These are phyloP conservation scores for Creontiades dilutus DNA, from an alignment of 2,888 invertebrate genomes.

Conservation along the genomic window DNA sequence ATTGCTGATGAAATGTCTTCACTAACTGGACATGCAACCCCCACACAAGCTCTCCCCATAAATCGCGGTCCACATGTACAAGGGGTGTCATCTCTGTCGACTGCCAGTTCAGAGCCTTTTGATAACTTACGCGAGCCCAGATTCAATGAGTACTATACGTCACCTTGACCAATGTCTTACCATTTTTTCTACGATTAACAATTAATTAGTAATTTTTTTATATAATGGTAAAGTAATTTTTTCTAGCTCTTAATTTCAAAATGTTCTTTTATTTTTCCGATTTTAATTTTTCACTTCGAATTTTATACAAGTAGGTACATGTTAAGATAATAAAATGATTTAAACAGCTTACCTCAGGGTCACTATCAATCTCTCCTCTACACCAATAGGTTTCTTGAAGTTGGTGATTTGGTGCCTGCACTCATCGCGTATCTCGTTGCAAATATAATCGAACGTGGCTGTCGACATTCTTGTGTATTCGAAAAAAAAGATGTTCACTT, in stretches of 20 bases:
- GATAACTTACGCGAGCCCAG: background rate
- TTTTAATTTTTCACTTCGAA: conserved; percentile 11
- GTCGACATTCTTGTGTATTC: background rate
- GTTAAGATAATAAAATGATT: conserved; percentile 12
- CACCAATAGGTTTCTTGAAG: conserved; percentile 3
- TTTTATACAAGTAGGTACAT: background rate
- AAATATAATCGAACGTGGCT: background rate
- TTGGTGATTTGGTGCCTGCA: conserved; percentile 28
- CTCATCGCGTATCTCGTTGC: conserved; percentile 13
- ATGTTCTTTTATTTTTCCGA: background rate
- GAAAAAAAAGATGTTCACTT: background rate
- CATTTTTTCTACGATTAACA: too few relatives aligned
- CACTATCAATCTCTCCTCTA: conserved; percentile 1
- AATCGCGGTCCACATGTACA: conserved; percentile 12
- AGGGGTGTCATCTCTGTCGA: background rate
- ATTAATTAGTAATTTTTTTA: too few relatives aligned
- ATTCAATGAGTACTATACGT: background rate
- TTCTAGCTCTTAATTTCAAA: background rate
- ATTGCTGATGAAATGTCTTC: conserved; percentile 1
- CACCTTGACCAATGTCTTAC: background rate
- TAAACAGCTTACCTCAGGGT: background rate
- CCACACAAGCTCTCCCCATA: background rate
- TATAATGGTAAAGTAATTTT: background rate
- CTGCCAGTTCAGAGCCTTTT: conserved; percentile 12
- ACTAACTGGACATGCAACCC: background rate